Evolutionary conservation across 1,140 invertebrate genomes (phyloP), one percentile per base, ranked within the genome.

Genomic region (Drosophila bifasciata): DNA sequence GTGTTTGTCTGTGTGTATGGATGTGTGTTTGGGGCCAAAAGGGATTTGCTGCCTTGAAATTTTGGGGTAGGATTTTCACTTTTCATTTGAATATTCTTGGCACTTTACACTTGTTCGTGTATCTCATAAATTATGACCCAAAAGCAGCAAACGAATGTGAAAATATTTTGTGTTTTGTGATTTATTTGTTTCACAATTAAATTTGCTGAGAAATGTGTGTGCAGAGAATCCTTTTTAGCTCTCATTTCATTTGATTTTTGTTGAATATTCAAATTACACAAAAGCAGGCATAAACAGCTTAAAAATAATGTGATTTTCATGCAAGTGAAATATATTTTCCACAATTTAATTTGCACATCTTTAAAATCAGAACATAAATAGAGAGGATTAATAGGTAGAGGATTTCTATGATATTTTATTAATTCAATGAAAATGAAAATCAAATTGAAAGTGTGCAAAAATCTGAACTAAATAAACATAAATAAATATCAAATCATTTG

Each of bases 31-130:
- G 41, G 32, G 57, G 44, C 28, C 36, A 23, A 36, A 36, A 17
- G 39, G 40, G 41, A 53, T 49, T 66, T 45, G n/a, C 21, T 21
- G 46, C 45, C 67, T 58, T 64, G 40, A 43, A 61, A 23, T 15
- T 9, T 56, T 44, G 16, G 21, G 25, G n/a, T n/a, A n/a, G n/a
- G 23, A 66, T 70, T 84, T 84, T 79, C 79, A 84, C 79, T 83
- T 83, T 80, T 67, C 64, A 79, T 79, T 70, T n/a, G 45, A 21
- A 52, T 46, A 61, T 70, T 64, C 49, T 64, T 57, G 70, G 43
- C 21, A 61, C n/a, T 51, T 73, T 77, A 50, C 50, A 63, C 45
- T 52, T 60, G 32, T 21, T 28, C 45, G 28, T 15, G 52, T 45
- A 11, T 50, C 45, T 73, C 59, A 49, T 83, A 83, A 83, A 74